Conservation (phyloP, 2,888 invertebrate species). For the Tillus elongatus region DNA sequence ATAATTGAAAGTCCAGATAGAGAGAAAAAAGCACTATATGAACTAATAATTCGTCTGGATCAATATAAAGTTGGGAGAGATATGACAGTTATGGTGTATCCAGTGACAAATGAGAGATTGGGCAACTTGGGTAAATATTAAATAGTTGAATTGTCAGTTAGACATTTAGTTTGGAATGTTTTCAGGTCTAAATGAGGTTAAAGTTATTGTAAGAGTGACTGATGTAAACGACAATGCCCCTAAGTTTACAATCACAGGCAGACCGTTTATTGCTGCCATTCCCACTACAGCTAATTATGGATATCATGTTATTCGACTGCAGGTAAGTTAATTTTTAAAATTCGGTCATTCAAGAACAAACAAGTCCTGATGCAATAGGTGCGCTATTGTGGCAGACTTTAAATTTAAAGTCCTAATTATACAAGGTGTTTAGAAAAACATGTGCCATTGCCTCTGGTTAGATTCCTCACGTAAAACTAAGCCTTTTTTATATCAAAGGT, state of each 20-base stretch:
- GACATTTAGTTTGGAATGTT: conserved; percentile 5
- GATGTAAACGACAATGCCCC: conserved; percentile 81
- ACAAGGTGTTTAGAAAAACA: too few relatives aligned
- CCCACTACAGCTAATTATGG: conserved; percentile 75
- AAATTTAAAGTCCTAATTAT: too few relatives aligned
- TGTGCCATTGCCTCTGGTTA: too few relatives aligned
- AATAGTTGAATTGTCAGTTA: not conserved
- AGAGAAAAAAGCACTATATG: conserved; percentile 58
- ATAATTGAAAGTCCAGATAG: conserved; percentile 66
- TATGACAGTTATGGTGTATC: conserved; percentile 66
- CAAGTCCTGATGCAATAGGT: too few relatives aligned
- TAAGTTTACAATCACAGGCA: conserved; percentile 62
- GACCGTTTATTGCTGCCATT: conserved; percentile 74
- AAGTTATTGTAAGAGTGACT: conserved; percentile 64
- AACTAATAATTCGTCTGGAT: conserved; percentile 47
- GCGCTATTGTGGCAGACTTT: too few relatives aligned
- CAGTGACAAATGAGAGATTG: conserved; percentile 61
- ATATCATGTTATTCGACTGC: conserved; percentile 66
- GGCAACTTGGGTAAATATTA: conserved; percentile 54
- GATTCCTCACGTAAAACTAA: too few relatives aligned
- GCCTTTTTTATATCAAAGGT: too few relatives aligned
- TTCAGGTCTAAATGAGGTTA: conserved; percentile 60
- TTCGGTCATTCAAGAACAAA: not conserved
- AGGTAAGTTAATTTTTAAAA: conserved; percentile 41
- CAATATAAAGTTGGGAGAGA: conserved; percentile 53